Percentiles rank a stretch among this genome's conserved stretches.
Evolutionary conservation across 2,797 vertebrate genomes (phyloP).

Genomic region (Gymnopithys bicolor): DNA sequence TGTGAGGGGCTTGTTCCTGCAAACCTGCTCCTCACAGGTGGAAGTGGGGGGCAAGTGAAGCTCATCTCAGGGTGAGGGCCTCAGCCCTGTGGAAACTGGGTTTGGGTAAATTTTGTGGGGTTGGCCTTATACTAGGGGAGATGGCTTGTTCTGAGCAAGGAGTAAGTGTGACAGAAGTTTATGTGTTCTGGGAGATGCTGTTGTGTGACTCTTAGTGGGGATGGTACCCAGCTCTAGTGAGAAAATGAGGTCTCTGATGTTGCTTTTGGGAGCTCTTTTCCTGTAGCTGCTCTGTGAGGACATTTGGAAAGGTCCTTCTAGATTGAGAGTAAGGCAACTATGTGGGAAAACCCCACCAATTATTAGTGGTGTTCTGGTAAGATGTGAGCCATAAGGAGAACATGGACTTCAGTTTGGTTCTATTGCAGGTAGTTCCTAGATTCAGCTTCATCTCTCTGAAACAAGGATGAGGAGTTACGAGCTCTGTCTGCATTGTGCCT

Average conservation of each 20-base stretch:
- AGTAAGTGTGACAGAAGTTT: rapidly evolving
- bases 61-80: not conserved
- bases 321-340: not conserved
- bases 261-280: not conserved
- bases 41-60: not conserved
- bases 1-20: not conserved
- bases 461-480: not conserved
- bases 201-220: rapidly evolving
- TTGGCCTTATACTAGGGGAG: rapidly evolving
- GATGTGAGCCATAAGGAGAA: not conserved
- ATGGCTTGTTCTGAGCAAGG: not conserved
- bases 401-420: rapidly evolving
- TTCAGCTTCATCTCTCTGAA: not conserved
- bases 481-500: not conserved
- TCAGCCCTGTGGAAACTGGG: rapidly evolving
- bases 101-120: rapidly evolving
- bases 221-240: rapidly evolving
- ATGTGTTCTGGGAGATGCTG: not conserved
- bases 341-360: not conserved
- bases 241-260: rapidly evolving
- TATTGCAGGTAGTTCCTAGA: not conserved
- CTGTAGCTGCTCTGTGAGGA: not conserved
- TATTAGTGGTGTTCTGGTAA: not conserved
- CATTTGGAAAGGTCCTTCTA: not conserved
- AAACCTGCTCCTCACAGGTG: not conserved